Evolutionary conservation across 2,797 vertebrate genomes (phyloP).

Genomic region (Melanotaenia parkinsoni): DNA sequence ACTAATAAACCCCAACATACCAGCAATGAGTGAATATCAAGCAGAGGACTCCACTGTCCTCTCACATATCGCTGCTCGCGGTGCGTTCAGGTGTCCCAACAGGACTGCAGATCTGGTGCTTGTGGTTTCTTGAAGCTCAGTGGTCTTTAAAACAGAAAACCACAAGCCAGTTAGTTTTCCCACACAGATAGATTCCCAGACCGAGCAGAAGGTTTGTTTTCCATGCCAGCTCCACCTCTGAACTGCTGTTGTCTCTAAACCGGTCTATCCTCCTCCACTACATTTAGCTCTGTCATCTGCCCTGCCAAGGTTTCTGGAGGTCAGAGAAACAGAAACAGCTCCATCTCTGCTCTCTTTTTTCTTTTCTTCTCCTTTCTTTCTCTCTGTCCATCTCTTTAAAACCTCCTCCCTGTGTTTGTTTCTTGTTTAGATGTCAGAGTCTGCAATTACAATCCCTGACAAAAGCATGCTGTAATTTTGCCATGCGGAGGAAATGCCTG

Average conservation of each 20-base stretch:
- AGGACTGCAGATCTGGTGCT: slow-evolving; percentile 27
- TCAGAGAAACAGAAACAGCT: slow-evolving; percentile 54
- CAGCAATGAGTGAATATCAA: slow-evolving; percentile 19
- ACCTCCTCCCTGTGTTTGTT: slow-evolving; percentile 41
- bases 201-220: slow-evolving; percentile 60
- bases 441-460: slow-evolving; percentile 57
- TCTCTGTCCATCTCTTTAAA: slow-evolving; percentile 41
- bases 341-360: slow-evolving; percentile 32
- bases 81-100: slow-evolving; percentile 29
- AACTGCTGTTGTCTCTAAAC: slow-evolving; percentile 62
- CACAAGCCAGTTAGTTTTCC: slow-evolving; percentile 43
- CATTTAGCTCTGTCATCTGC: slow-evolving; percentile 63
- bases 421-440: slow-evolving; percentile 60
- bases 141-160: slow-evolving; percentile 14
- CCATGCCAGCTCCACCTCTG: slow-evolving; percentile 68
- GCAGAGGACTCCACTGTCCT: slow-evolving; percentile 4
- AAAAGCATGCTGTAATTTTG: slow-evolving; percentile 55
- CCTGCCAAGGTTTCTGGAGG: slow-evolving; percentile 63
- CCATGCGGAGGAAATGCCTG: slow-evolving; percentile 31
- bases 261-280: slow-evolving; percentile 58
- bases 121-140: slow-evolving; percentile 45
- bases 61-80: slow-evolving; percentile 15
- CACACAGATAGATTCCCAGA: slow-evolving; percentile 62
- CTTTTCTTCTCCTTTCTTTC: neutral
- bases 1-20: slow-evolving; percentile 55